Conservation (phyloP, 2,888 invertebrate genomes). For the Cataglyphis rosenhaueri region DNA sequence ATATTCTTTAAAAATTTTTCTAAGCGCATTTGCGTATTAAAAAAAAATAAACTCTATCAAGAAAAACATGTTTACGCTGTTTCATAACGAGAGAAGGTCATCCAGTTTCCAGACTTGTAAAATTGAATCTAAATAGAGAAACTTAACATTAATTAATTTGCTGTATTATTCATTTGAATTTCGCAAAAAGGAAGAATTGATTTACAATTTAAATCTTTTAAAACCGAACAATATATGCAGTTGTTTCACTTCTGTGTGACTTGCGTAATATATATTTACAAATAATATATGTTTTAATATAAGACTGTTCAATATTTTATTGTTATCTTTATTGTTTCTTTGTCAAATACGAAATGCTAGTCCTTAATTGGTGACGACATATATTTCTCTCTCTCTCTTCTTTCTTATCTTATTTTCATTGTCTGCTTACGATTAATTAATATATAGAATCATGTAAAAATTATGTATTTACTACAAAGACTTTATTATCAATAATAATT, state of each 20-base stretch:
- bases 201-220: not conserved
- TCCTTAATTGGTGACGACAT: not conserved
- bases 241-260: not conserved
- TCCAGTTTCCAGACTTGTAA: slow-evolving; percentile 54
- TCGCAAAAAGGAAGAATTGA: not conserved
- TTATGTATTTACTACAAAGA: slow-evolving; percentile 33
- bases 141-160: not conserved
- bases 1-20: not conserved
- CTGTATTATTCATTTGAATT: not conserved
- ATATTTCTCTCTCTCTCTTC: not conserved
- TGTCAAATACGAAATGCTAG: slow-evolving; percentile 4
- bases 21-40: not conserved
- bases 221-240: not conserved
- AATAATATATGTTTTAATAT: not conserved
- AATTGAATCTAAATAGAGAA: not conserved
- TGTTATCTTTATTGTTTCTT: slow-evolving; percentile 8
- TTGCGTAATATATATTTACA: not conserved
- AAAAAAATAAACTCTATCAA: not conserved
- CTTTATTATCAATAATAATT: slow-evolving; percentile 27
- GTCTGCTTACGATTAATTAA: not conserved
- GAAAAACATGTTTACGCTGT: not conserved
- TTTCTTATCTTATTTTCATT: not conserved
- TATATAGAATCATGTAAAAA: not conserved
- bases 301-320: not conserved
- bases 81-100: slow-evolving; percentile 34